Evolutionary conservation across 2,113 vertebrate genomes (phyloP).

Genomic region (Thomomys bottae): DNA sequence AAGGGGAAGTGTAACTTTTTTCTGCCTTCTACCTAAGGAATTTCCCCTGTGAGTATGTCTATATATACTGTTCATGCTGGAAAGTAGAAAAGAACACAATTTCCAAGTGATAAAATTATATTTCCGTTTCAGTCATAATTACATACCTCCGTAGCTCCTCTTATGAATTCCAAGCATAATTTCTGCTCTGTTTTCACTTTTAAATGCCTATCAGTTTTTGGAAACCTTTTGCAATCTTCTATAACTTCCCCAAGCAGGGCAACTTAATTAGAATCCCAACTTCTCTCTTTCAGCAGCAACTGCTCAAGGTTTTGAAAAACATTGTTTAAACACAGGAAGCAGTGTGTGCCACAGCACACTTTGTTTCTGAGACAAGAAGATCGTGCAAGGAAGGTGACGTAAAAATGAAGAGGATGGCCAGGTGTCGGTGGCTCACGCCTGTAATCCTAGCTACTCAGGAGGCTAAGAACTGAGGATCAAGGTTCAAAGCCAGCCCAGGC

Average conservation of each 20-base stretch:
- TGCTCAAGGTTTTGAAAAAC: conserved; percentile 44
- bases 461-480: too few species aligned
- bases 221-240: conserved; percentile 57
- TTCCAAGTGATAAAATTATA: conserved; percentile 67
- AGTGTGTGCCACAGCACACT: neutral
- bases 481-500: too few species aligned
- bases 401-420: conserved; percentile 48
- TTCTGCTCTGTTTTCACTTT: conserved; percentile 54
- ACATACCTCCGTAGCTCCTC: conserved; percentile 20
- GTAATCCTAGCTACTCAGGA: too few species aligned
- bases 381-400: neutral
- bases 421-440: too few species aligned
- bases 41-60: conserved; percentile 44
- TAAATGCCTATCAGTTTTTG: conserved; percentile 54
- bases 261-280: conserved; percentile 63
- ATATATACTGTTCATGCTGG: conserved; percentile 31
- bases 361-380: conserved; percentile 49
- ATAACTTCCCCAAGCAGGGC: conserved; percentile 46
- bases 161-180: conserved; percentile 52
- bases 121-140: conserved; percentile 63
- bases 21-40: conserved; percentile 57
- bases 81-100: conserved; percentile 59
- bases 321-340: conserved; percentile 37
- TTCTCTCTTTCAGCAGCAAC: conserved; percentile 47
- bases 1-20: conserved; percentile 39